Evolutionary conservation across 2,888 invertebrate genomes (phyloP).

Genomic region (Lydus trimaculatus): DNA sequence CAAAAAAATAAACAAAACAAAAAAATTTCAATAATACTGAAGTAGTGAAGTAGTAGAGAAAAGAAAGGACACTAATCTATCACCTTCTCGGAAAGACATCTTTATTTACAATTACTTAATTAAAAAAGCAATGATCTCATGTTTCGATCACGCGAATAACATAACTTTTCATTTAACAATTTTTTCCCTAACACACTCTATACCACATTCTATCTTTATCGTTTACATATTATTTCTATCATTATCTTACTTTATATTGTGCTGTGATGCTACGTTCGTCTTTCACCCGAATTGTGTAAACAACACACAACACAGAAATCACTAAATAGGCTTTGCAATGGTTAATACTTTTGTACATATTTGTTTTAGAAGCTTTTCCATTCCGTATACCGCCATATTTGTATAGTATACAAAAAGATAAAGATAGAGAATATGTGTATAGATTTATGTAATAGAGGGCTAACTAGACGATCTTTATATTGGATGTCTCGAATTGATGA

Average conservation of each 20-base stretch:
- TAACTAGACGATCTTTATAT: neutral
- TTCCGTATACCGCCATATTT: conserved; percentile 53
- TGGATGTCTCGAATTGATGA: too few species aligned
- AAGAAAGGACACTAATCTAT: neutral
- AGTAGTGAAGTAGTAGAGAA: neutral
- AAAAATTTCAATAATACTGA: too few species aligned
- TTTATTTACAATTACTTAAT: conserved; percentile 9
- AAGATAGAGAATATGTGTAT: neutral
- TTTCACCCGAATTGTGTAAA: conserved; percentile 7
- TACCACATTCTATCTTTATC: neutral
- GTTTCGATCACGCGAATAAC: conserved; percentile 32
- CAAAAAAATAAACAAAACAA: neutral
- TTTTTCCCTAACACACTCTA: conserved; percentile 22
- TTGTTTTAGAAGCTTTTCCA: conserved; percentile 52
- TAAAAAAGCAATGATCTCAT: neutral
- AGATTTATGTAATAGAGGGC: neutral
- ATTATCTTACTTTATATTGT: neutral
- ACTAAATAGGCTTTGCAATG: conserved; percentile 49
- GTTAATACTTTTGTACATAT: conserved; percentile 58
- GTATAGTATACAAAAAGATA: conserved; percentile 34
- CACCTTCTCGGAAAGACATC: neutral
- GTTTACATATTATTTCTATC: neutral
- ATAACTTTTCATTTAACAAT: conserved; percentile 53
- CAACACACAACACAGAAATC: conserved; percentile 46
- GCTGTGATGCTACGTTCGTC: neutral